Base-by-base conservation (phyloP, 2,888 invertebrate species). In the Cantharis rufa region DNA sequence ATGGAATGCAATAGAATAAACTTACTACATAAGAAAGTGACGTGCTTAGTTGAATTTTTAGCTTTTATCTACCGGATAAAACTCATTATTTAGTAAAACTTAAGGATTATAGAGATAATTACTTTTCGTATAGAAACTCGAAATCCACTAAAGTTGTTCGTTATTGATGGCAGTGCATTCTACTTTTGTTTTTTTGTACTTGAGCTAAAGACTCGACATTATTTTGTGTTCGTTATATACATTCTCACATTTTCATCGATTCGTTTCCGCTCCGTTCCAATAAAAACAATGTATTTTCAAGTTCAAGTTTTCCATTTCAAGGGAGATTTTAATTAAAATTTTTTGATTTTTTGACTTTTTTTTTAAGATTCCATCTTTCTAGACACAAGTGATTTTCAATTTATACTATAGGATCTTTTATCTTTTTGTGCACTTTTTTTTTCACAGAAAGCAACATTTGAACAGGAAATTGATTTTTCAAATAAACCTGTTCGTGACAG, bases 401-500 rank as follows among this genome's bases (percentile, higher is more conserved):
- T 48, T 48, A n/a, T n/a, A n/a, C n/a, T 48, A n/a, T 5, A 48
- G 48, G 48, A 48, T n/a, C n/a, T 48, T 32, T 48, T 48, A 48
- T 48, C 64, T 66, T 66, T 66, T 66, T 21, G 64, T 66, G n/a
- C 64, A 66, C 16, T 9, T 66, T 66, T 66, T n/a, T 64, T 66
- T 21, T 66, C 24, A 66, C 64, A 66, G 13, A 66, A n/a, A n/a
- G 21, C n/a, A 21, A 63, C 63, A 63, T 63, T 63, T 21, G 15
- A 66, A 24, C 13, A 66, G 16, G 64, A 66, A 66, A 66, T 66
- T 66, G 64, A 66, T 66, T 66, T 48, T 66, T 66, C 64, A 66
- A 66, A 66, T 18, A 66, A 66, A 21, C 21, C 64, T 66, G 24
- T 15, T 66, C 24, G 21, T 66, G 64, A 66, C 64, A 66, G 64